phyloP scores from a whole-genome alignment of 92 coral and sea anemone genomes.

The Phenganax stokvisi region DNA sequence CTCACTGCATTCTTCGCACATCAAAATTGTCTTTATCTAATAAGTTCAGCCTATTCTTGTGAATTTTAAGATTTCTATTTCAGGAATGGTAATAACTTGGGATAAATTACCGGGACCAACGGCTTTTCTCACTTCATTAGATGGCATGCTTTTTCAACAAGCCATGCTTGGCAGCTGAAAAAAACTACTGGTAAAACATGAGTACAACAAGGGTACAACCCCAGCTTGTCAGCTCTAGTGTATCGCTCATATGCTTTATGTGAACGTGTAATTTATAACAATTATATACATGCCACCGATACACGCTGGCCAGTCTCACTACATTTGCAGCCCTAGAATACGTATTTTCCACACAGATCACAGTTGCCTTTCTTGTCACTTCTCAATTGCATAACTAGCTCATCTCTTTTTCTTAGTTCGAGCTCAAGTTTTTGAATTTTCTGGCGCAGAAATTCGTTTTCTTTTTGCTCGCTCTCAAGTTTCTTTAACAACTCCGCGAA shows the following conservation, averaged over 20 bases:
- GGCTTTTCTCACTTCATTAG: slow-evolving; percentile 65
- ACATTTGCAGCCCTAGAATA: background rate
- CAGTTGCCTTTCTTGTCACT: slow-evolving; percentile 20
- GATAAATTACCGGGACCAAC: slow-evolving; percentile 82
- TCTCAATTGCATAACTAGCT: slow-evolving; percentile 1
- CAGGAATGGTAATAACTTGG: slow-evolving; percentile 82
- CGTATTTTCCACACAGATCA: slow-evolving; percentile 9
- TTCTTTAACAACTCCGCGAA: slow-evolving; percentile 15
- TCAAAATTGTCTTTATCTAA: slow-evolving; percentile 60
- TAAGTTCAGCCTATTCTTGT: slow-evolving; percentile 58
- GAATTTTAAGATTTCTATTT: slow-evolving; percentile 86
- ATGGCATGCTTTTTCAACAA: slow-evolving; percentile 85
- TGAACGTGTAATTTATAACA: no score
- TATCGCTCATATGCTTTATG: no score
- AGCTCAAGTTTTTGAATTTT: slow-evolving; percentile 28
- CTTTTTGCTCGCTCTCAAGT: slow-evolving; percentile 26
- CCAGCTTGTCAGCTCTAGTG: no score
- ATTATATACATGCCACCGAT: no score
- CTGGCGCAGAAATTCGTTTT: slow-evolving; percentile 27
- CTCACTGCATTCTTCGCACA: slow-evolving; percentile 79
- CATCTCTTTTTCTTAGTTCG: slow-evolving; percentile 12
- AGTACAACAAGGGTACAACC: background rate
- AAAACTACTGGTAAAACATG: slow-evolving; percentile 53
- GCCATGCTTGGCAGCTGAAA: slow-evolving; percentile 82
- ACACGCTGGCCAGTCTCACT: background rate